Conservation (phyloP, 1,140 invertebrate species). For the Zaprionus tsacasi region DNA sequence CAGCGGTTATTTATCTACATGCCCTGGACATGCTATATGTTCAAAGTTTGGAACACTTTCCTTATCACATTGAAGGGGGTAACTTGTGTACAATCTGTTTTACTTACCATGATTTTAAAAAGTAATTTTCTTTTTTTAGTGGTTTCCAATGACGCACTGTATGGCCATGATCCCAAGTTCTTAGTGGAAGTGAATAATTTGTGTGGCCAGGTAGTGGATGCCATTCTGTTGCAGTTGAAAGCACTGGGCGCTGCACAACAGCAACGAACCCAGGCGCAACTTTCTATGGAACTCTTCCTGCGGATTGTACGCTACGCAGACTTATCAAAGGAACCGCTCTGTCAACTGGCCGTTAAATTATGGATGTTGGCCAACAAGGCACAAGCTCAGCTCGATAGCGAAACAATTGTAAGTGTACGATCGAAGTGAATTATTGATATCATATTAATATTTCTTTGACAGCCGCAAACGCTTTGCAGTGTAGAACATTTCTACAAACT, state of each 20-base stretch:
- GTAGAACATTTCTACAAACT: constrained; percentile 68
- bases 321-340: constrained; percentile 86
- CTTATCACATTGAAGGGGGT: constrained; percentile 79
- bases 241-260: constrained; percentile 86
- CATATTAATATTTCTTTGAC: neutral
- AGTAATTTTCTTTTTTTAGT: constrained; percentile 85
- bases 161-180: constrained; percentile 95
- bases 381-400: constrained; percentile 69
- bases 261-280: constrained; percentile 87
- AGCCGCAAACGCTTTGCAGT: constrained; percentile 62
- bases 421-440: neutral
- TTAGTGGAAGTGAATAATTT: constrained; percentile 92
- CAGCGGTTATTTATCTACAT: constrained; percentile 87
- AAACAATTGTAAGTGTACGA: constrained; percentile 62
- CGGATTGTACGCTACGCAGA: constrained; percentile 90
- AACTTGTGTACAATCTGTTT: neutral
- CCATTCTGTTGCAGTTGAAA: constrained; percentile 91
- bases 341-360: constrained; percentile 89
- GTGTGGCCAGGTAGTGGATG: constrained; percentile 90
- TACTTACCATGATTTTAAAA: neutral
- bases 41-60: constrained; percentile 73
- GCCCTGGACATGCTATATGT: constrained; percentile 79
- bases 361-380: constrained; percentile 91
- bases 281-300: constrained; percentile 91
- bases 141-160: constrained; percentile 96